Evolutionary conservation across 1,140 invertebrate genomes (phyloP), one percentile per base, ranked within the genome.

Genomic region (Muscidifurax raptorellus): DNA sequence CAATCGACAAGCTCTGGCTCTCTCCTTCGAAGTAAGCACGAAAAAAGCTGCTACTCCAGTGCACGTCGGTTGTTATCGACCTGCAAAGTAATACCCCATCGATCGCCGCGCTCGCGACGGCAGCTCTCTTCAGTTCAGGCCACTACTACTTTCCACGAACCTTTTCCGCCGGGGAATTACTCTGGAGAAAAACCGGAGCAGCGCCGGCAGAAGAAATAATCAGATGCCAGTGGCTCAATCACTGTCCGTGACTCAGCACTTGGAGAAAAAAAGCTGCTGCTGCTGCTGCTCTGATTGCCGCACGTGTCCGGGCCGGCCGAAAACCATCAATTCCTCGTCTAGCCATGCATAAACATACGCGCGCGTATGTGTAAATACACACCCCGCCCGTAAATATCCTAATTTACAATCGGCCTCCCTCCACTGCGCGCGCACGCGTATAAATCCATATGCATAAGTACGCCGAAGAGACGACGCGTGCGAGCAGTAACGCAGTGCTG

Each of bases 141-240:
- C 36, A 40, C 36, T 59, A 59, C 52, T 59, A 59, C 52, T 59
- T 59, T 59, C 22, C 52, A n/a, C 22, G 47, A 78, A 28, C 28
- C 18, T 64, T 78, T 59, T n/a, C 76, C 52, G 32, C 47, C 32
- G 47, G 52, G 32, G 30, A 64, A 22, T 30, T 52, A 32, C 76
- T 78, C 47, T 2, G 52, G 52, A n/a, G 52, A n/a, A 59, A n/a
- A 59, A 59, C 52, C 6, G 22, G 22, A 59, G 52, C 18, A 40
- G 36, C 36, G 36, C 27, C 4, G 9, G 15, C 25, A 32, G 47
- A 9, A 64, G 78, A 71, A 80, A 69, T 80, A 80, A 80, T 32
- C 15, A 71, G 44, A 80, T 80, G 78, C 15, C 78, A 47, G 78
- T 80, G 47, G 66, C 78, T 80, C 78, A 80, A 80, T 80, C 78